These are phyloP conservation scores for Drosophila atroscutellata DNA, from an alignment of 2,888 invertebrate species.

Conservation along the genomic window DNA sequence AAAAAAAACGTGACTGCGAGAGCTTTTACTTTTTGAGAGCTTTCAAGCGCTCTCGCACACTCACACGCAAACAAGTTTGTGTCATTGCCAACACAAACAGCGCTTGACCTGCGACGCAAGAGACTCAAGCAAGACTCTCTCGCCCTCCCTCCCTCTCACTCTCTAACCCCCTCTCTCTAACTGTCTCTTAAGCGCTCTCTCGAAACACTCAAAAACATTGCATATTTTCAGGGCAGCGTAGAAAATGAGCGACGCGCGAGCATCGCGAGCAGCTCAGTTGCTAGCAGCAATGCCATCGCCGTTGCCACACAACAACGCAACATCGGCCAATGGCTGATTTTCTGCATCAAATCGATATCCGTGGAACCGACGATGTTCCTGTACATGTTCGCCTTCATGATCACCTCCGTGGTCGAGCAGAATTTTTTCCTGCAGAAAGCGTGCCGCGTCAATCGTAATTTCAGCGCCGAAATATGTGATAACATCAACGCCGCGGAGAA, in stretches of 20 bases:
- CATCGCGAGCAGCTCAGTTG: constrained; percentile 47
- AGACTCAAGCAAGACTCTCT: neutral
- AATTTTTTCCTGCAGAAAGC: constrained; percentile 92
- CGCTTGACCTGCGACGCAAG: constrained; percentile 12
- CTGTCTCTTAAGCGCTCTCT: neutral
- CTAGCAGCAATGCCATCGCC: constrained; percentile 16
- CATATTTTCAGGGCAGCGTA: constrained; percentile 67
- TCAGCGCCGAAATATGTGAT: constrained; percentile 88
- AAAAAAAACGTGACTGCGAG: constrained; percentile 1
- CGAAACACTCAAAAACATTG: constrained; percentile 22
- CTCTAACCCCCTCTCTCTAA: neutral
- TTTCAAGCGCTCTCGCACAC: neutral
- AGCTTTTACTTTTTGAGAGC: neutral
- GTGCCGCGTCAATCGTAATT: constrained; percentile 90
- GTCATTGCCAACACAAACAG: constrained; percentile 20
- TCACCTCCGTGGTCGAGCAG: constrained; percentile 92
- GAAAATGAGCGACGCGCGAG: constrained; percentile 50
- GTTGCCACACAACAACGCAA: constrained; percentile 15
- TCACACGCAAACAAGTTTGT: neutral
- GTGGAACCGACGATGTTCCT: constrained; percentile 95
- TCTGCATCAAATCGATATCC: constrained; percentile 85
- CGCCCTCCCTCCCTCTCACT: neutral
- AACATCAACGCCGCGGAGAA: constrained; percentile 87
- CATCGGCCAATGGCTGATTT: constrained; percentile 27
- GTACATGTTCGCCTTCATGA: constrained; percentile 95